phyloP scores from a whole-genome alignment of 2,797 vertebrate species.

The Masticophis lateralis region DNA sequence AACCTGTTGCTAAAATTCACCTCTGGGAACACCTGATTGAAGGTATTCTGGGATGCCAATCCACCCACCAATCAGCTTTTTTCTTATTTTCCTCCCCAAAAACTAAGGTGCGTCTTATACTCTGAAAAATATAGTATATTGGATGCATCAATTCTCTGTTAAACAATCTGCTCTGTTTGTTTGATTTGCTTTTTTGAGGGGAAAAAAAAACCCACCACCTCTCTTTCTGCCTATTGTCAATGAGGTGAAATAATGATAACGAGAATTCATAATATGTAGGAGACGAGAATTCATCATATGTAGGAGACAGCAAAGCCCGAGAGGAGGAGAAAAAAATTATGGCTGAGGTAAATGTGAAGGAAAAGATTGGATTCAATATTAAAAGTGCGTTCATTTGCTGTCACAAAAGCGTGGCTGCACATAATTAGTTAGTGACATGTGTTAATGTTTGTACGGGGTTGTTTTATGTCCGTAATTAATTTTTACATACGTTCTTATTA shows the following conservation, averaged over 20 bases:
- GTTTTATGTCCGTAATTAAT: slow-evolving; percentile 25
- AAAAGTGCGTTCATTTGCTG: neutral
- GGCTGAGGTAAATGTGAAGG: neutral
- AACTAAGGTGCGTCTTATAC: no score
- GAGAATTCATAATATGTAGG: neutral
- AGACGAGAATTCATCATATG: neutral
- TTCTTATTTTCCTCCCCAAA: no score
- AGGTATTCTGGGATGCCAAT: no score
- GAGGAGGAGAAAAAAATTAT: neutral
- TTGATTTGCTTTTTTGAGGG: neutral
- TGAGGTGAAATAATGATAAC: neutral
- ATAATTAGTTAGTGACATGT: slow-evolving; percentile 20
- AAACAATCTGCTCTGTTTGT: neutral
- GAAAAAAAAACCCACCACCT: no score
- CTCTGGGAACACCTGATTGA: no score
- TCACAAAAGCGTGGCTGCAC: neutral
- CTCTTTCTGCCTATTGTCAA: neutral
- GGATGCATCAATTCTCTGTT: neutral
- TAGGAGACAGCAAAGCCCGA: neutral
- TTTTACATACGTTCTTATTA: slow-evolving; percentile 4
- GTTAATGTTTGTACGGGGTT: slow-evolving; percentile 12
- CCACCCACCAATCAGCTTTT: no score
- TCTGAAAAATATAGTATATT: no score
- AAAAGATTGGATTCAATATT: slow-evolving; percentile 10
- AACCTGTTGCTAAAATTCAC: no score